Base-by-base conservation (phyloP, 2,113 vertebrate species). In the Nettapus auritus region DNA sequence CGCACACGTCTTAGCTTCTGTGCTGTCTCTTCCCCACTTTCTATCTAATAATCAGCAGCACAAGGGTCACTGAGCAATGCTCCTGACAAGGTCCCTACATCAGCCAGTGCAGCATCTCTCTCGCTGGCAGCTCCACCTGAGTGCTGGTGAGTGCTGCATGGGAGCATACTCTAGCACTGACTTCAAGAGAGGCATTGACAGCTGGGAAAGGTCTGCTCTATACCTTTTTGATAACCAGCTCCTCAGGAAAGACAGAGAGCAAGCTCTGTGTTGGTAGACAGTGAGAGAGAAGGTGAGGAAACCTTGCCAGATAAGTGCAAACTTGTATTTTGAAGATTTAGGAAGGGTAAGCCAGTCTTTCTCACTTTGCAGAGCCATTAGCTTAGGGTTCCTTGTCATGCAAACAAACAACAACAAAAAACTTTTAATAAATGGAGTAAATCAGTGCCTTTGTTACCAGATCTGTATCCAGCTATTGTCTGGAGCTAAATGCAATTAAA, bases 401-500 rank as follows among this genome's bases (percentile, higher is more conserved):
- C 79, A 94, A 88, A 92, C 50, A 66, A 63, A 71, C 46, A 96
- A 92, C 42, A 52, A 76, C 95, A 71, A 42, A 74, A 42, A 92
- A 44, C 57, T 93, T 92, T 88, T 88, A 89, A 88, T 76, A 89
- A 93, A 91, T 77, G 71, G 31, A 14, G n/a, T 44, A 82, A 73
- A 52, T 73, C 86, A 86, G 18, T 15, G 81, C 34, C 64, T 97
- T 94, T 96, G 82, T 91, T 89, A 86, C 48, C 19, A 21, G 33
- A 88, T 25, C 56, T 80, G 44, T 53, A 91, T 78, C 53, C 60
- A 48, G 55, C 80, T 79, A 94, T 63, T 96, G 90, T 85, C 53
- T 63, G 92, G 68, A 94, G 90, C 64, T 82, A 92, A 89, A 96
- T 81, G 68, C 75, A 90, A 93, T 96, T 96, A 96, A 78, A 97